phyloP scores from a whole-genome alignment of 2,113 vertebrate species.

The Austrofundulus limnaeus region DNA sequence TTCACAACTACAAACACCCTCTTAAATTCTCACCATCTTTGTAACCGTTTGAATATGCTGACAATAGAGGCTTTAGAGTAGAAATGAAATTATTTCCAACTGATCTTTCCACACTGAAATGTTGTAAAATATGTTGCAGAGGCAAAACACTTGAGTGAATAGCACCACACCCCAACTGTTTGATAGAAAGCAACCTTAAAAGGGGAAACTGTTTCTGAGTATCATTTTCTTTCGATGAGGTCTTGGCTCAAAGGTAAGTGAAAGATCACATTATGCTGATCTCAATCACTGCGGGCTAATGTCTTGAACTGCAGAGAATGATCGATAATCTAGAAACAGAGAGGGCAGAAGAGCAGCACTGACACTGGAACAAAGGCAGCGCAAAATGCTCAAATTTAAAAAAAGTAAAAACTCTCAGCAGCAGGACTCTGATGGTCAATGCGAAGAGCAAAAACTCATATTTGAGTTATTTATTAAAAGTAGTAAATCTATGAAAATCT shows the following conservation, averaged over 20 bases:
- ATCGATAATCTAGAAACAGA: conserved; percentile 61
- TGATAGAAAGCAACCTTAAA: conserved; percentile 22
- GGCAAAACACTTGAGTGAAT: background rate
- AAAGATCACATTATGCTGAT: conserved; percentile 72
- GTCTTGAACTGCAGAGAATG: conserved; percentile 51
- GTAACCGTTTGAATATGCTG: background rate
- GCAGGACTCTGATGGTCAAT: background rate
- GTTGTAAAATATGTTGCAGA: background rate
- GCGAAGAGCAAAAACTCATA: background rate
- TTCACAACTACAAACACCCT: background rate
- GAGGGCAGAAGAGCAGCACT: conserved; percentile 35
- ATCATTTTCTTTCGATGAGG: conserved; percentile 31
- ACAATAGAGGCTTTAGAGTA: conserved; percentile 1
- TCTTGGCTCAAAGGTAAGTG: conserved; percentile 28
- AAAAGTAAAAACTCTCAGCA: conserved; percentile 3
- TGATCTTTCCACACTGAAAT: no score
- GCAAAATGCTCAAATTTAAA: background rate
- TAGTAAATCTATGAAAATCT: background rate
- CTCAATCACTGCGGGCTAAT: conserved; percentile 30
- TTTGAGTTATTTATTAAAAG: background rate
- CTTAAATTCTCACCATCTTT: background rate
- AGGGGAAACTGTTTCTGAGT: conserved; percentile 4
- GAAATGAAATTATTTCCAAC: background rate
- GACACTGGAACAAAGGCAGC: conserved; percentile 20
- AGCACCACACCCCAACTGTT: background rate